These are phyloP conservation scores for Xiphorhynchus elegans DNA, from an alignment of 2,113 vertebrate genomes.

Conservation along the genomic window DNA sequence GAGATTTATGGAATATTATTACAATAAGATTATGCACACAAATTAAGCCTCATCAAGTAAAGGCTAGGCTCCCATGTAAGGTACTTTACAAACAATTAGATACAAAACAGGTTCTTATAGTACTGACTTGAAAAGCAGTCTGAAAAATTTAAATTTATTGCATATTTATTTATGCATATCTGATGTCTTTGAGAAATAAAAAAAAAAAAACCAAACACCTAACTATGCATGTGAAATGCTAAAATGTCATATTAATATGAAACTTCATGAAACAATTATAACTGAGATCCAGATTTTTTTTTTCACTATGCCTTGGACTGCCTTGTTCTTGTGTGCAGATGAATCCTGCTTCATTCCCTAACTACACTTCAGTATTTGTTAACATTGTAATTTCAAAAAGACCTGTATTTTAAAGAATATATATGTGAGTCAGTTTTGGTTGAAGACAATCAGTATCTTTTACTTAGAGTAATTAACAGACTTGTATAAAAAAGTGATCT, in stretches of 20 bases:
- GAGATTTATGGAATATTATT: neutral
- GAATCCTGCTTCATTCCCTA: neutral
- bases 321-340: neutral
- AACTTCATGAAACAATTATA: neutral
- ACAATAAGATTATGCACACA: neutral
- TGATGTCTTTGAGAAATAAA: neutral
- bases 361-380: neutral
- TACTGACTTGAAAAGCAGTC: neutral
- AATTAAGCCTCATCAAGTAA: neutral
- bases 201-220: neutral
- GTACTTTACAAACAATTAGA: neutral
- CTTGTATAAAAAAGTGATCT: neutral
- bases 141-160: neutral
- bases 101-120: neutral
- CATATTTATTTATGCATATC: neutral
- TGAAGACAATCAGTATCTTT: neutral
- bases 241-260: neutral
- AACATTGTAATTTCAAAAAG: neutral
- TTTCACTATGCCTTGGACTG: neutral
- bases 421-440: neutral
- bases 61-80: neutral
- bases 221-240: neutral
- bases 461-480: neutral
- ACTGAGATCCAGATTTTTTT: neutral
- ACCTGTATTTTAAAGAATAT: neutral